phyloP scores from a whole-genome alignment of 2,888 invertebrate species.

The Conistra vaccinii region DNA sequence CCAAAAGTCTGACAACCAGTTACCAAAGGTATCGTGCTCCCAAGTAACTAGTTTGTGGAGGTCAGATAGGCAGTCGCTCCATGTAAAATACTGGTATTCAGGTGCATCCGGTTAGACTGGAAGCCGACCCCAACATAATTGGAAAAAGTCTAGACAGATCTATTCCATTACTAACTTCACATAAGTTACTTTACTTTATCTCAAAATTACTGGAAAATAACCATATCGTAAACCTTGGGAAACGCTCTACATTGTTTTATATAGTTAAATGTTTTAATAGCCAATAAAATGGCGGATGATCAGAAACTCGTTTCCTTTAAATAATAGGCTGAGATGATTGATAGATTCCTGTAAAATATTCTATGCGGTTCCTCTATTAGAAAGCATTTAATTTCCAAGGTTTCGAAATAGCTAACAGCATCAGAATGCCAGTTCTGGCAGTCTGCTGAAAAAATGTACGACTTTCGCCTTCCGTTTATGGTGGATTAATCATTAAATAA shows the following conservation, averaged over 20 bases:
- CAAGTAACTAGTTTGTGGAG: too few species aligned
- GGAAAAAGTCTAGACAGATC: too few species aligned
- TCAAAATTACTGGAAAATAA: slow-evolving; percentile 4
- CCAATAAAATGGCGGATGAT: slow-evolving; percentile 5
- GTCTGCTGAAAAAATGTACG: not conserved
- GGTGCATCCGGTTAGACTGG: too few species aligned
- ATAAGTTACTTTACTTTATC: not conserved
- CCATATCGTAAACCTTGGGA: not conserved
- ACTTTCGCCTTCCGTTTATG: not conserved
- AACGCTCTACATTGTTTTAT: slow-evolving; percentile 11
- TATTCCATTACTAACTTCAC: not conserved
- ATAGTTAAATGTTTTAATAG: slow-evolving; percentile 8
- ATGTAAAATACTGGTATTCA: too few species aligned
- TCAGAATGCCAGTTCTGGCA: not conserved
- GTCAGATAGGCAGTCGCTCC: too few species aligned
- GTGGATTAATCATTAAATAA: not conserved
- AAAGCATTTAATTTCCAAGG: not conserved
- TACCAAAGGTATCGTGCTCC: too few species aligned
- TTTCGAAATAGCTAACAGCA: not conserved
- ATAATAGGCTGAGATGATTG: not conserved
- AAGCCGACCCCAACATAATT: too few species aligned
- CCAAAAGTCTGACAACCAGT: too few species aligned
- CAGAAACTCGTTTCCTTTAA: slow-evolving; percentile 24
- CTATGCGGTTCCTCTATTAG: not conserved
- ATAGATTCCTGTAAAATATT: slow-evolving; percentile 8